Conservation (phyloP, 2,797 vertebrate genomes). For the Sebastes matsubarae region DNA sequence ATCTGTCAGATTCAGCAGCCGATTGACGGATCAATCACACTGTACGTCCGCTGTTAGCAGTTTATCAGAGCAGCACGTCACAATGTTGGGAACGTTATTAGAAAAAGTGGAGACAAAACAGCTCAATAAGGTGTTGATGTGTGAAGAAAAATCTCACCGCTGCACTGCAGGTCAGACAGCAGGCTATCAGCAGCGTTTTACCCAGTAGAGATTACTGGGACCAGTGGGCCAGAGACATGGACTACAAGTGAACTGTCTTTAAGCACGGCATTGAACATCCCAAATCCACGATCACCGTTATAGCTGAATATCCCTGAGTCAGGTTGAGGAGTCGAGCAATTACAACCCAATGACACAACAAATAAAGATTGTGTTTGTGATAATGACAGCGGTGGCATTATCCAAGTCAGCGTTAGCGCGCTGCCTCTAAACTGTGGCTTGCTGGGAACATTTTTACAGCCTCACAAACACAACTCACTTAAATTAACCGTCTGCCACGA, state of each 20-base stretch:
- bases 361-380: background rate
- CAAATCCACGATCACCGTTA: background rate
- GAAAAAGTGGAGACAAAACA: background rate
- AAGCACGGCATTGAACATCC: background rate
- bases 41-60: background rate
- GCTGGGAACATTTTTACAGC: background rate
- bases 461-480: constrained; percentile 4
- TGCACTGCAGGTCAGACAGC: background rate
- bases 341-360: background rate
- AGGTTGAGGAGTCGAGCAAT: background rate
- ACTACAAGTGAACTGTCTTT: background rate
- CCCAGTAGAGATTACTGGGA: background rate
- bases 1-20: background rate
- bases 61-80: background rate
- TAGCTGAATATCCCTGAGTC: background rate
- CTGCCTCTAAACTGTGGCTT: background rate
- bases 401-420: background rate
- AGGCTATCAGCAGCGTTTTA: background rate
- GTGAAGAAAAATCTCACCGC: background rate
- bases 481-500: constrained; percentile 18
- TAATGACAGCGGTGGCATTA: background rate
- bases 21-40: background rate
- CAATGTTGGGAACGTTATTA: background rate
- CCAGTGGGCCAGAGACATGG: background rate
- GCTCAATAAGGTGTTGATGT: background rate